A percentile compares a stretch with the other conserved stretches of the same genome.
These are phyloP conservation scores for Mustela lutreola DNA, from an alignment of 2,113 vertebrate species.

Conservation along the genomic window DNA sequence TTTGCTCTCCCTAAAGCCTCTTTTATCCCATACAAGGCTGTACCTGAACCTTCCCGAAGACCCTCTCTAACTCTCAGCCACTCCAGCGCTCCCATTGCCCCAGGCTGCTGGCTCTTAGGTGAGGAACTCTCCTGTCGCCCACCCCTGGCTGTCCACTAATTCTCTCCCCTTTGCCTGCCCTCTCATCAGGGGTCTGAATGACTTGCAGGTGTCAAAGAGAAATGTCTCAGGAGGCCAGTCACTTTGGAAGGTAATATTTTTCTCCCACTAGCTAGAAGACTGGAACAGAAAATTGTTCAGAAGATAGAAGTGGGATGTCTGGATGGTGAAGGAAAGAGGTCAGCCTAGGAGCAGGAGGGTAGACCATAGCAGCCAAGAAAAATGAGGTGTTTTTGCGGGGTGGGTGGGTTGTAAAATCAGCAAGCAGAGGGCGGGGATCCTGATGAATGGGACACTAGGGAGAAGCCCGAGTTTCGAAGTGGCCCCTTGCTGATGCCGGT, in stretches of 20 bases:
- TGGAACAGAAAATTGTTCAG: conserved; percentile 29
- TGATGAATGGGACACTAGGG: not conserved
- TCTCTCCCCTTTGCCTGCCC: not conserved
- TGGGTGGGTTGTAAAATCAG: not conserved
- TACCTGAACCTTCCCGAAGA: conserved; percentile 63
- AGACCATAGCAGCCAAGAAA: not conserved
- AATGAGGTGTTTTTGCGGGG: not conserved
- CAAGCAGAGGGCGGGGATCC: not conserved
- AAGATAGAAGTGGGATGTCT: conserved; percentile 13
- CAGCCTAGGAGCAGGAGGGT: not conserved
- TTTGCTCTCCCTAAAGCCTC: conserved; percentile 60
- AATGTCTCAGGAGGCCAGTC: not conserved
- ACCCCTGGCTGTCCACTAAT: not conserved
- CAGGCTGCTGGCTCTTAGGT: conserved; percentile 11
- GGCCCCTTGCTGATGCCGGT: not conserved
- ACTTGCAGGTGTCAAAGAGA: conserved; percentile 18
- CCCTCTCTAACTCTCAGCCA: conserved; percentile 45
- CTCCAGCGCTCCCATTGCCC: conserved; percentile 41
- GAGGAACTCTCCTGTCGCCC: not conserved
- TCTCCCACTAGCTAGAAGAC: not conserved
- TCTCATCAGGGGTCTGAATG: conserved; percentile 1
- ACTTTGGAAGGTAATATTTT: conserved; percentile 42
- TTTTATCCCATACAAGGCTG: conserved; percentile 63
- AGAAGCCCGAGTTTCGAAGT: not conserved
- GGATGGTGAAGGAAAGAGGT: not conserved